Percentiles rank a stretch among this genome's conserved stretches.
These are phyloP conservation scores for Mimas tiliae DNA, from an alignment of 2,888 invertebrate genomes.

Conservation along the genomic window DNA sequence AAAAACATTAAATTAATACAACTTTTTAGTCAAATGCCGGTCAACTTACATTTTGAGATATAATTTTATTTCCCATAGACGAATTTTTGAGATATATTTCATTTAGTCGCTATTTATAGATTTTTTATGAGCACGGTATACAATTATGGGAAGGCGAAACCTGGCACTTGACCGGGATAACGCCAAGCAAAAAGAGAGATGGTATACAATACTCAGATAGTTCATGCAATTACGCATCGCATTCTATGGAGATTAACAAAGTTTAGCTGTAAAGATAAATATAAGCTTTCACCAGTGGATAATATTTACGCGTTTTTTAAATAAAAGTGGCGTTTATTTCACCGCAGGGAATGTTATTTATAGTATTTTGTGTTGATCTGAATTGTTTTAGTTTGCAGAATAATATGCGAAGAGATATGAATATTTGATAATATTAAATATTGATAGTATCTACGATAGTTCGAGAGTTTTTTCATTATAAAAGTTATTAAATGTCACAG, in stretches of 20 bases:
- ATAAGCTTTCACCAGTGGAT: slow-evolving; percentile 48
- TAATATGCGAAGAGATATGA: not conserved
- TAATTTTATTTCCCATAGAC: too few relatives aligned
- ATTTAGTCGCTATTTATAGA: too few relatives aligned
- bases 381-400: not conserved
- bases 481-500: not conserved
- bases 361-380: not conserved
- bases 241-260: slow-evolving; percentile 44
- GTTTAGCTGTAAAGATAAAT: too few relatives aligned
- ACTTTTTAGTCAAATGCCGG: too few relatives aligned
- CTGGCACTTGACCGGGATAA: too few relatives aligned
- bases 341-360: not conserved
- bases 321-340: not conserved
- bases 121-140: too few relatives aligned
- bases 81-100: too few relatives aligned
- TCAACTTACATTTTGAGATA: too few relatives aligned
- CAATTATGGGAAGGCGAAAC: too few relatives aligned
- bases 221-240: slow-evolving; percentile 37
- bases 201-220: not conserved
- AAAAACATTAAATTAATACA: too few relatives aligned
- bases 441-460: not conserved
- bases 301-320: not conserved
- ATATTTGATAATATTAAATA: not conserved
- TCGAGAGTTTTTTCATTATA: not conserved
- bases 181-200: too few relatives aligned